Evolutionary conservation across 2,888 invertebrate species (phyloP), one percentile per base, ranked within the genome.

Genomic region (Serripes groenlandicus): DNA sequence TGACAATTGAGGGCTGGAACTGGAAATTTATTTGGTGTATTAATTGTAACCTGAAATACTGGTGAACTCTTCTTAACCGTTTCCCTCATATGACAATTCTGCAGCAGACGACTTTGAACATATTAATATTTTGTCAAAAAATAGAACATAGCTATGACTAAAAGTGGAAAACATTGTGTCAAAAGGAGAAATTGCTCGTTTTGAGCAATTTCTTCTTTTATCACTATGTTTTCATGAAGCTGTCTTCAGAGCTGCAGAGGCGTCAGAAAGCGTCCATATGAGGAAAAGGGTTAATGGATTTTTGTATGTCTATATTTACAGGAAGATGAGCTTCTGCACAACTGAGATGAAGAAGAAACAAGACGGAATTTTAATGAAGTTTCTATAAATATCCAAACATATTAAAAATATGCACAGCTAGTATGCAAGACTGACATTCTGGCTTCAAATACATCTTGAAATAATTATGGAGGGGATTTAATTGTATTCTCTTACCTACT

Each of bases 301-400:
- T 21, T 5, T 23, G 11, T n/a, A 54, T 11, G 42, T 18, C 42
- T 11, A 42, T 18, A 42, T 42, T n/a, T n/a, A n/a, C n/a, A n/a
- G n/a, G n/a, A n/a, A n/a, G n/a, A n/a, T n/a, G n/a, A n/a, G n/a
- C n/a, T n/a, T n/a, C n/a, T n/a, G n/a, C n/a, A n/a, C n/a, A n/a
- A n/a, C n/a, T n/a, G n/a, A n/a, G n/a, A n/a, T n/a, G n/a, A 49
- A 21, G 49, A 21, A 49, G 49, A 49, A 56, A 26, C 11, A 56
- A 26, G 56, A 26, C 4, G 66, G 66, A 35, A 66, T 66, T 66
- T 66, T 66, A 66, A 66, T 66, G 42, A 66, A 66, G 66, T 42
- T 66, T 11, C 66, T 66, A 66, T 34, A 66, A 26, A 66, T 66
- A 66, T 34, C 34, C 66, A 23, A 26, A 28, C 42, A 28, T 26